Conservation (phyloP, 2,888 invertebrate species). For the Fragum fragum region DNA sequence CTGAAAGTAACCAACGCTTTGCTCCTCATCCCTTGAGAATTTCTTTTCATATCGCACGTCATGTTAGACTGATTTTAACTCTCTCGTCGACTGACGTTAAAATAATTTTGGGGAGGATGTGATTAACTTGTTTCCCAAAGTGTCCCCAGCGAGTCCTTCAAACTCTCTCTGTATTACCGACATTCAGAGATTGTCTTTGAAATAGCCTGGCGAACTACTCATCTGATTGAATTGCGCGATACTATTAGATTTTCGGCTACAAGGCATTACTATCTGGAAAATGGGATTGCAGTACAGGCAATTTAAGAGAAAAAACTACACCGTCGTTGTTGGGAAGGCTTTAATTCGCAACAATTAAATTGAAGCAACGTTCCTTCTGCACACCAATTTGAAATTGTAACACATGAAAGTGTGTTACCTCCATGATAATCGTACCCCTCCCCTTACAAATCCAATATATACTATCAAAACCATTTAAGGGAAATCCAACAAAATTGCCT, state of each 20-base stretch:
- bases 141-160: constrained; percentile 14
- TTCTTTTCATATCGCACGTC: no score
- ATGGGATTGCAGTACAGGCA: constrained; percentile 9
- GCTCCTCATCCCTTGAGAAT: no score
- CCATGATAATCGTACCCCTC: no score
- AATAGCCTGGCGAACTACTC: constrained; percentile 33
- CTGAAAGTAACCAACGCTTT: no score
- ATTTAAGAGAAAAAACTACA: not conserved
- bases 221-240: constrained; percentile 45
- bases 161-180: not conserved
- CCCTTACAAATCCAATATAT: no score
- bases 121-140: constrained; percentile 18
- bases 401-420: no score
- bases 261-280: constrained; percentile 4
- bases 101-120: not conserved
- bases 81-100: not conserved
- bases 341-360: no score
- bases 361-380: no score
- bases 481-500: no score
- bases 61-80: not conserved
- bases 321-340: no score
- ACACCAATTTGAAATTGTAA: no score
- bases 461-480: no score
- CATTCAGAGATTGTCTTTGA: constrained; percentile 24
- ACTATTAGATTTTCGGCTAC: constrained; percentile 23